A percentile compares a stretch with the other conserved stretches of the same genome.
These are phyloP conservation scores for Mionectes macconnelli DNA, from an alignment of 2,113 vertebrate species.

Conservation along the genomic window DNA sequence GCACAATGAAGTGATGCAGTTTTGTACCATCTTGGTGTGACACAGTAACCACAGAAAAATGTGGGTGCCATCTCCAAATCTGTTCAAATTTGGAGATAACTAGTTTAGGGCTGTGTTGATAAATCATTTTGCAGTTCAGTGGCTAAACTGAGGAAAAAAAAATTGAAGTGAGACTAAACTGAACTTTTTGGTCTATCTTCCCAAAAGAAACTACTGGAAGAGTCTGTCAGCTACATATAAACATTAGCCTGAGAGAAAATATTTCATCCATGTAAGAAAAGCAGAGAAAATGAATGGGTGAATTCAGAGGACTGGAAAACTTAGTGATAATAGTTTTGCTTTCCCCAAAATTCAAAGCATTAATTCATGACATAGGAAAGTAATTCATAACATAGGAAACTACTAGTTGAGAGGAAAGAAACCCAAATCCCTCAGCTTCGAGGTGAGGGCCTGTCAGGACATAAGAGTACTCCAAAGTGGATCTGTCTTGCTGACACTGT, in stretches of 20 bases:
- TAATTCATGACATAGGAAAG: background rate
- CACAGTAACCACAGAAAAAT: background rate
- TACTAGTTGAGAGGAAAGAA: background rate
- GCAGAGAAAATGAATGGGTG: background rate
- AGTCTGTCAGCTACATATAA: background rate
- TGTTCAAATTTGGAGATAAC: background rate
- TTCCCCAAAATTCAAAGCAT: constrained; percentile 4
- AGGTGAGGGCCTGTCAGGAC: background rate
- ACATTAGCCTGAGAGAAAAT: background rate
- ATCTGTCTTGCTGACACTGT: background rate
- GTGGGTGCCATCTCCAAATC: background rate
- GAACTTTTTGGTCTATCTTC: background rate
- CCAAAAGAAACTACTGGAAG: background rate
- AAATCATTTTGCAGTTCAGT: background rate
- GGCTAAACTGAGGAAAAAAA: background rate
- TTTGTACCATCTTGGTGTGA: background rate
- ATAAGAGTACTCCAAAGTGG: background rate
- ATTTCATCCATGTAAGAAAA: background rate
- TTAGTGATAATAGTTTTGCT: background rate
- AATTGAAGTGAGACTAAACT: background rate
- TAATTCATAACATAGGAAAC: background rate
- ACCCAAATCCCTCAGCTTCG: background rate
- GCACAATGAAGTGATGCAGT: background rate
- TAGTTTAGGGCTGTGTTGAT: background rate
- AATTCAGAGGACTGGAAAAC: background rate